Percentiles rank a stretch among this genome's conserved stretches.
phyloP scores from a whole-genome alignment of 2,888 invertebrate genomes.

The Platycheirus albimanus region DNA sequence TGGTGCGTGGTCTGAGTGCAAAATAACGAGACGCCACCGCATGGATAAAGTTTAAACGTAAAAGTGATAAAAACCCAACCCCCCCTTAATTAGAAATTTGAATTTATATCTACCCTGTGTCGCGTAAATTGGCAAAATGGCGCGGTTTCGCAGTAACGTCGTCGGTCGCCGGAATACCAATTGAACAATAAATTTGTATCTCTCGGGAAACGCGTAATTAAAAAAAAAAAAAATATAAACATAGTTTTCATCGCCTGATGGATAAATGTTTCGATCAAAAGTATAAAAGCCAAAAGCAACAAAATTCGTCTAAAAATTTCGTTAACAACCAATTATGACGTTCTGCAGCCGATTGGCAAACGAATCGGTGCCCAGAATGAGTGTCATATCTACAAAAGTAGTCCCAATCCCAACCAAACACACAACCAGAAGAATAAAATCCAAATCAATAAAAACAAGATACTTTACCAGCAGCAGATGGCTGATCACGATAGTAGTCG shows the following conservation, averaged over 20 bases:
- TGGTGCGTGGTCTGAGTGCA: not conserved
- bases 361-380: conserved; percentile 76
- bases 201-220: conserved; percentile 12
- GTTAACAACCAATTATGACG: conserved; percentile 76
- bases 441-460: conserved; percentile 28
- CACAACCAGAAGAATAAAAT: conserved; percentile 48
- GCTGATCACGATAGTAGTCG: conserved; percentile 69
- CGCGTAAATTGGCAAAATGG: conserved; percentile 30
- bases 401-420: conserved; percentile 48
- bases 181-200: too few relatives aligned
- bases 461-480: conserved; percentile 54
- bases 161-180: conserved; percentile 6
- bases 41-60: too few relatives aligned
- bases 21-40: not conserved
- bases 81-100: too few relatives aligned
- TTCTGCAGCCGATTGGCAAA: conserved; percentile 76
- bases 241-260: conserved; percentile 68
- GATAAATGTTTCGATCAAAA: conserved; percentile 72
- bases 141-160: conserved; percentile 71
- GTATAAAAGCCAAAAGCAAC: conserved; percentile 70
- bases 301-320: conserved; percentile 62
- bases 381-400: conserved; percentile 71
- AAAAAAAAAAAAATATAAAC: conserved; percentile 7
- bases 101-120: conserved; percentile 5
- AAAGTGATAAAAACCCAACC: conserved; percentile 4